Evolutionary conservation across 1,140 invertebrate species (phyloP).

Genomic region (Diplogasteroides magnus): DNA sequence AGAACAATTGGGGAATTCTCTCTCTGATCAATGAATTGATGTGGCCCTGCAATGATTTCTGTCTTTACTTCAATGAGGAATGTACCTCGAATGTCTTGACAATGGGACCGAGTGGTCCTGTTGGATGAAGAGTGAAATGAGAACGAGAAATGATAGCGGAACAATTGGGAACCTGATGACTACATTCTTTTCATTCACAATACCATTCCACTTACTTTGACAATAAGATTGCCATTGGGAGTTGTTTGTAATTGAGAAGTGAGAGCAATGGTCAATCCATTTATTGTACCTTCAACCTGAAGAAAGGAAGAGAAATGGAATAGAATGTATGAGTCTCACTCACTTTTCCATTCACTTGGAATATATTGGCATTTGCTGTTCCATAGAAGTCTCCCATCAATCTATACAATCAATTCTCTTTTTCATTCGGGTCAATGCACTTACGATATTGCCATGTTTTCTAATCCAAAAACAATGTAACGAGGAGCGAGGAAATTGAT

Average conservation of each 20-base stretch:
- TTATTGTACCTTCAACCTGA: conserved; percentile 40
- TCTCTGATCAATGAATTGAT: conserved; percentile 50
- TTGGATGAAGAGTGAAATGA: conserved; percentile 49
- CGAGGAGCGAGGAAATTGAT: conserved; percentile 45
- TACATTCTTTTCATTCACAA: neutral
- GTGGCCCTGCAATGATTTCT: conserved; percentile 31
- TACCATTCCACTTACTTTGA: conserved; percentile 17
- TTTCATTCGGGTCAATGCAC: conserved; percentile 8
- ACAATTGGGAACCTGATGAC: conserved; percentile 41
- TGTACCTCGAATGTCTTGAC: conserved; percentile 50
- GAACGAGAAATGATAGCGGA: conserved; percentile 40
- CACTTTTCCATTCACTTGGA: conserved; percentile 10
- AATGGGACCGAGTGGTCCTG: conserved; percentile 45
- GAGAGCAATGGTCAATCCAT: conserved; percentile 40
- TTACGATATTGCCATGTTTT: conserved; percentile 50
- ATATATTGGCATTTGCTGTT: neutral
- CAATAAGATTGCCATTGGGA: conserved; percentile 44
- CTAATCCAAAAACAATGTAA: conserved; percentile 41
- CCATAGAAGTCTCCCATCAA: neutral
- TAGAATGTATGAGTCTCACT: neutral
- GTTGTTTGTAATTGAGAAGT: conserved; percentile 39
- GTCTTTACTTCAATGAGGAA: conserved; percentile 6
- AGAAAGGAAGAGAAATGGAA: neutral
- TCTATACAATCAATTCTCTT: neutral
- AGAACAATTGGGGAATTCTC: conserved; percentile 48